Conservation (phyloP, 2,888 invertebrate species). For the Himalopsyche anomala region DNA sequence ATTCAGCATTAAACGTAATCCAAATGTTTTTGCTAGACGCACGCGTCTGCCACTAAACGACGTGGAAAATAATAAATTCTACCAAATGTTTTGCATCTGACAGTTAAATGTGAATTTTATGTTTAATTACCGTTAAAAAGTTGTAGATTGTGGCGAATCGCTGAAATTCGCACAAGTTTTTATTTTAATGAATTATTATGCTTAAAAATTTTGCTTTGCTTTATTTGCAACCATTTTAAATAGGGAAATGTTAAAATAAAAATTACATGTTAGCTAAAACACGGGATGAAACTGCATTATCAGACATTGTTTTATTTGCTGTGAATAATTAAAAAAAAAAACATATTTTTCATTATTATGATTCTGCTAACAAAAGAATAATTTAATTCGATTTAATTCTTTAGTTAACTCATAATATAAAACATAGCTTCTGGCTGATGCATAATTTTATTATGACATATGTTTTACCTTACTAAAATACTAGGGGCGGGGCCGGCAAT, state of each 20-base stretch:
- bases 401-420: too few species aligned
- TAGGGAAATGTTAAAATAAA: neutral
- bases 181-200: conserved; percentile 39
- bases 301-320: too few species aligned
- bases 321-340: too few species aligned
- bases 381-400: too few species aligned
- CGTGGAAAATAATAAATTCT: conserved; percentile 62
- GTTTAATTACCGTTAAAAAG: conserved; percentile 63
- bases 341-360: too few species aligned
- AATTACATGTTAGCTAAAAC: too few species aligned
- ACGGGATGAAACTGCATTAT: too few species aligned
- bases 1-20: conserved; percentile 42
- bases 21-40: conserved; percentile 47
- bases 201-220: neutral
- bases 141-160: conserved; percentile 42
- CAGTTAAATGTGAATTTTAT: conserved; percentile 63
- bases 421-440: too few species aligned
- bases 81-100: conserved; percentile 61
- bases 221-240: neutral
- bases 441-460: too few species aligned
- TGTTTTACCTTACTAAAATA: too few species aligned
- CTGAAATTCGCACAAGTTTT: conserved; percentile 35
- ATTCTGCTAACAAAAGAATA: too few species aligned
- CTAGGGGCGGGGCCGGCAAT: too few species aligned
- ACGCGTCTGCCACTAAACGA: conserved; percentile 59